Percentiles rank a stretch among this genome's conserved stretches.
These are phyloP conservation scores for Polydrusus pterygomalis DNA, from an alignment of 2,888 invertebrate species.

Conservation along the genomic window DNA sequence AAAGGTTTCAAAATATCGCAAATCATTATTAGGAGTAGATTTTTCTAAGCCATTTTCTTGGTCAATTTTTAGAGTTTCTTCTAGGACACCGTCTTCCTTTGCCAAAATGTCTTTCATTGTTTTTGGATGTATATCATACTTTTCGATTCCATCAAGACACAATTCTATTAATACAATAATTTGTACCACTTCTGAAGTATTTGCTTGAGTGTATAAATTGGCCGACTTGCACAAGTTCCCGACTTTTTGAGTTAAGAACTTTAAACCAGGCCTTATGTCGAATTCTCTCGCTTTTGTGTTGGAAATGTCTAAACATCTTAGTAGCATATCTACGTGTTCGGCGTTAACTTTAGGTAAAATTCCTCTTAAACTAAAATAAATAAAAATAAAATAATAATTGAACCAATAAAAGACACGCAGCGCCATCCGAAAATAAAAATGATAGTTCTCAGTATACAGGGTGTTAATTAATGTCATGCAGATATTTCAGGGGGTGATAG, in stretches of 20 bases:
- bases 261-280: slow-evolving; percentile 92
- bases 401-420: too few relatives aligned
- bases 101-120: slow-evolving; percentile 78
- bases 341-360: slow-evolving; percentile 73
- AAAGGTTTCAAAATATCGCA: slow-evolving; percentile 70
- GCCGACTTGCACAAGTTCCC: slow-evolving; percentile 90
- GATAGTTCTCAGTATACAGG: too few relatives aligned
- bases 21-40: slow-evolving; percentile 64
- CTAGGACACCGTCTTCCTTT: slow-evolving; percentile 66
- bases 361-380: slow-evolving; percentile 64
- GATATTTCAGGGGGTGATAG: too few relatives aligned
- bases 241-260: slow-evolving; percentile 95
- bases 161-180: slow-evolving; percentile 91
- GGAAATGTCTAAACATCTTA: slow-evolving; percentile 88
- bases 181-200: slow-evolving; percentile 93
- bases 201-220: slow-evolving; percentile 93
- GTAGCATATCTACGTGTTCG: slow-evolving; percentile 80
- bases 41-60: background rate
- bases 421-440: too few relatives aligned
- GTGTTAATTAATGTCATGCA: too few relatives aligned
- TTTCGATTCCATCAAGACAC: slow-evolving; percentile 82
- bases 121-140: slow-evolving; percentile 77
- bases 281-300: slow-evolving; percentile 89
- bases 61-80: slow-evolving; percentile 17
- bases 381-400: background rate